Evolutionary conservation across 35 echinoderm and acorn worm species (phyloP).

Genomic region (Apostichopus japonicus): DNA sequence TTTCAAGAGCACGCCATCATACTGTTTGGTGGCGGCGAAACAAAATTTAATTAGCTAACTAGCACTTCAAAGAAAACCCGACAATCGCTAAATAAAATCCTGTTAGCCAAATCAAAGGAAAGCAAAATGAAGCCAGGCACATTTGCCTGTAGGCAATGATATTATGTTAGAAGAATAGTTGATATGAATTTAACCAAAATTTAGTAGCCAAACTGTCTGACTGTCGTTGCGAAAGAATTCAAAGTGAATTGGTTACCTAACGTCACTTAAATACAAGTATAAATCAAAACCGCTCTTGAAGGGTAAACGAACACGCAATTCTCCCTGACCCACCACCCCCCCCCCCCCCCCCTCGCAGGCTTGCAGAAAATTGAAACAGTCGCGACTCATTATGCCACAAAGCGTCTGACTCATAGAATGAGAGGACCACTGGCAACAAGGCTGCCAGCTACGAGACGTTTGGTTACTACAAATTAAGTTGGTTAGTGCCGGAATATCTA

Average conservation of each 20-base stretch:
- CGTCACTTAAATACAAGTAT: not conserved
- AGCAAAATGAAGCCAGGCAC: not conserved
- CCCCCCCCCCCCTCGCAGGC: too few species aligned
- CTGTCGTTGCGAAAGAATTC: constrained; percentile 5
- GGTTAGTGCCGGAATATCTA: too few species aligned
- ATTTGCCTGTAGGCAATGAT: constrained; percentile 22
- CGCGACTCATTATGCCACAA: too few species aligned
- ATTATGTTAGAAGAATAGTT: constrained; percentile 25
- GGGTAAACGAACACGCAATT: not conserved
- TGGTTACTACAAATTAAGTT: too few species aligned
- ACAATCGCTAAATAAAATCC: constrained; percentile 35
- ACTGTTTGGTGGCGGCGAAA: constrained; percentile 35
- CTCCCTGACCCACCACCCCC: too few species aligned
- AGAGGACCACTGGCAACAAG: too few species aligned
- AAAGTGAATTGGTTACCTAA: not conserved
- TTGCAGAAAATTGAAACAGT: too few species aligned
- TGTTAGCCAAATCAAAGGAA: constrained; percentile 31
- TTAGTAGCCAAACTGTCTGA: not conserved
- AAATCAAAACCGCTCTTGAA: not conserved
- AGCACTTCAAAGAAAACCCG: constrained; percentile 21
- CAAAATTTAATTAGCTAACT: constrained; percentile 36
- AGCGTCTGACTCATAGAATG: too few species aligned
- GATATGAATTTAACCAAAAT: constrained; percentile 6
- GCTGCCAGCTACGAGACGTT: too few species aligned
- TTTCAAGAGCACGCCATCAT: not conserved